Evolutionary conservation across 2,888 invertebrate genomes (phyloP).

Genomic region (Petrophora chlorosata): DNA sequence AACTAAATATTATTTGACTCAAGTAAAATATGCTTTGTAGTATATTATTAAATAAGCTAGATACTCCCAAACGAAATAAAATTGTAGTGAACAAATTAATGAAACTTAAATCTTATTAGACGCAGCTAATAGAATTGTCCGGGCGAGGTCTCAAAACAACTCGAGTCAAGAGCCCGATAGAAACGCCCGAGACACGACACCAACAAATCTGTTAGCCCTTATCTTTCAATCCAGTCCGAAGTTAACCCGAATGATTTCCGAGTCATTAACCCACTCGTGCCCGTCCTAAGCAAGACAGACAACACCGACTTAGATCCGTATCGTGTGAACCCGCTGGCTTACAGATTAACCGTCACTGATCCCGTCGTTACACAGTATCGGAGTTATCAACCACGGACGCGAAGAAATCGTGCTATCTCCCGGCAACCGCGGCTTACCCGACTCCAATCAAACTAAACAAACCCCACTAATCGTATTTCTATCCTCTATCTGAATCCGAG

Average conservation of each 20-base stretch:
- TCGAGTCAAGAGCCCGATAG: slow-evolving; percentile 44
- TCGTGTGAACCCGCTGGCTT: slow-evolving; percentile 74
- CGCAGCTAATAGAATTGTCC: slow-evolving; percentile 30
- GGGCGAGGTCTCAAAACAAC: slow-evolving; percentile 14
- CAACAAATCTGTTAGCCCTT: slow-evolving; percentile 79
- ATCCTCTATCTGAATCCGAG: slow-evolving; percentile 71
- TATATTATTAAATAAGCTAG: too few relatives aligned
- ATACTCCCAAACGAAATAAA: slow-evolving; percentile 1
- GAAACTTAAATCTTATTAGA: slow-evolving; percentile 23
- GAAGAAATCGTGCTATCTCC: slow-evolving; percentile 81
- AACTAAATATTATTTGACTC: too few relatives aligned
- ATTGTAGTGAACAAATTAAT: slow-evolving; percentile 21
- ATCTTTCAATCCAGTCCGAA: slow-evolving; percentile 78
- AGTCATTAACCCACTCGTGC: slow-evolving; percentile 79
- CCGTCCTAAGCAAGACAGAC: slow-evolving; percentile 81
- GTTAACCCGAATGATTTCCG: slow-evolving; percentile 82
- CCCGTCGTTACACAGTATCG: slow-evolving; percentile 70
- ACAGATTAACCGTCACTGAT: slow-evolving; percentile 73
- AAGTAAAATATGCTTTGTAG: too few relatives aligned
- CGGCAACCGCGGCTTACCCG: slow-evolving; percentile 74
- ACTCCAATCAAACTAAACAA: slow-evolving; percentile 82
- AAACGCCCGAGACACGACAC: slow-evolving; percentile 58
- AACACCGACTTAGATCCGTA: slow-evolving; percentile 81
- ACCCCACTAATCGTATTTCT: slow-evolving; percentile 78
- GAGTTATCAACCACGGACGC: slow-evolving; percentile 78